Evolutionary conservation across 2,888 invertebrate genomes (phyloP), one percentile per base, ranked within the genome.

Genomic region (Periphyllus acericola): DNA sequence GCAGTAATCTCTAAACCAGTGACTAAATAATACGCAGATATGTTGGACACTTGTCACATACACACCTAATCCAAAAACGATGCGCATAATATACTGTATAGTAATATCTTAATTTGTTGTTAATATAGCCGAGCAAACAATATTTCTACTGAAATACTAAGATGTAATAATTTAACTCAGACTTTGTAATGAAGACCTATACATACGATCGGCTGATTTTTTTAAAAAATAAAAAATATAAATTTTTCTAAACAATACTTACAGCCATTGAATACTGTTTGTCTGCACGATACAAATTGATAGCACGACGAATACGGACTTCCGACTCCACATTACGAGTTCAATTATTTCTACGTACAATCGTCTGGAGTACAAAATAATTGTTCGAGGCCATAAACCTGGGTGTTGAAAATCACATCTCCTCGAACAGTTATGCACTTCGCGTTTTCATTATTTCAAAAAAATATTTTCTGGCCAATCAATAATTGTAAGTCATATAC

Each of bases 251-350:
- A n/a, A n/a, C n/a, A 60, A 79, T 76, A 84, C 84, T 84, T 76
- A 84, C 84, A 84, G 66, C 84, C 84, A 84, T 76, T 84, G 84
- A 84, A 84, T 84, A 76, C 76, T 46, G 76, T 68, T 68, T 46
- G 76, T 68, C 34, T 78, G 66, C 34, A 78, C 36, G 76, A 78
- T 78, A 68, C 32, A 78, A 68, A 85, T 68, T 52, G 52, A 68
- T 19, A 85, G 46, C 34, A 85, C 68, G 9, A 85, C n/a, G n/a
- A 85, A 85, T 68, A 85, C 17, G 46, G 46, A 68, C 34, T 32
- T 76, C 34, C 78, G 78, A 52, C 68, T 85, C 84, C 66, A 78
- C 84, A 85, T 85, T 78, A 78, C 76, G 78, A 85, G 46, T 85
- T 78, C 60, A 68, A 32, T 68, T 85, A 68, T 76, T 46, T 68